These are phyloP conservation scores for Porites australiensis DNA, from an alignment of 64 coral and sea anemone genomes.

Conservation along the genomic window DNA sequence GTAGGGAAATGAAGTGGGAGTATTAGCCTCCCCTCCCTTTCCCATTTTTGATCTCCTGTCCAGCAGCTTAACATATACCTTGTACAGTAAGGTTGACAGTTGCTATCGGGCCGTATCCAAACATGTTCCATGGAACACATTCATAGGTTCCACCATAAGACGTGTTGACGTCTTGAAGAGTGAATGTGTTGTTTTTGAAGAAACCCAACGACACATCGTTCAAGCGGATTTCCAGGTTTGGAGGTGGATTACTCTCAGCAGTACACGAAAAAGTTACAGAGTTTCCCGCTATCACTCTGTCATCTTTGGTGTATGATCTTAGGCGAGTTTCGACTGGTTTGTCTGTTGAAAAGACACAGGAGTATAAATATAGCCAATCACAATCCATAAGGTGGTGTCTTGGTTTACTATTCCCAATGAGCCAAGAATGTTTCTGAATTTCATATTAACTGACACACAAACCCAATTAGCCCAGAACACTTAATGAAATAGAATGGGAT, in stretches of 20 bases:
- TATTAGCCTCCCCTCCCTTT: too few relatives aligned
- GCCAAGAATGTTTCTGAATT: too few relatives aligned
- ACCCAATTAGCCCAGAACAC: too few relatives aligned
- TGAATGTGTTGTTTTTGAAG: not conserved
- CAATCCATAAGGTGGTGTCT: too few relatives aligned
- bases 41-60: too few relatives aligned
- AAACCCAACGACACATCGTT: not conserved
- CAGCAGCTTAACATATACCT: not conserved
- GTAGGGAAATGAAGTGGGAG: too few relatives aligned
- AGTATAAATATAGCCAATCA: too few relatives aligned
- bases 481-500: too few relatives aligned
- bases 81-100: not conserved
- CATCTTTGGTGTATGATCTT: not conserved
- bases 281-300: not conserved
- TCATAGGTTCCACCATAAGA: conserved; percentile 16
- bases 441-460: too few relatives aligned
- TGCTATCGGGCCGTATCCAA: not conserved
- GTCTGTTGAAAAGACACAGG: not conserved
- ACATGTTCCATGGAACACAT: not conserved
- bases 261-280: conserved; percentile 13
- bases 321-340: not conserved
- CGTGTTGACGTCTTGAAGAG: not conserved
- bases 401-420: too few relatives aligned
- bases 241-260: conserved; percentile 2
- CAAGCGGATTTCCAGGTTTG: conserved; percentile 21